Conservation (phyloP, 2,113 vertebrate species). For the Bombycilla garrulus region DNA sequence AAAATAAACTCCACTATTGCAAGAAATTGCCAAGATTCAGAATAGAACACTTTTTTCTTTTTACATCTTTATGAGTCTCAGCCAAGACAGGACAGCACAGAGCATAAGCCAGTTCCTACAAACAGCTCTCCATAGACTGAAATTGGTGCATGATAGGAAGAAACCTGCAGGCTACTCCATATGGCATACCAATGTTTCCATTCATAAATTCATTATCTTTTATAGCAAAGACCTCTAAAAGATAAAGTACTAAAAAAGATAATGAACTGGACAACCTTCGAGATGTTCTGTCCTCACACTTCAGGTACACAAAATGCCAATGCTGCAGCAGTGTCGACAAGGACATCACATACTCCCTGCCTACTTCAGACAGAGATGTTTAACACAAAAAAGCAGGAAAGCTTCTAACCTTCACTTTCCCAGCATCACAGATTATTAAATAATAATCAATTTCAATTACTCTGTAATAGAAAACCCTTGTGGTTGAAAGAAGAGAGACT, state of each 20-base stretch:
- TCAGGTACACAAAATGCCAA: neutral
- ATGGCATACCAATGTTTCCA: neutral
- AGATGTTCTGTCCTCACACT: neutral
- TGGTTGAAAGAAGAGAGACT: neutral
- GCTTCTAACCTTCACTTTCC: neutral
- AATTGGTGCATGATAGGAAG: fast-evolving
- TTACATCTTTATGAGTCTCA: neutral
- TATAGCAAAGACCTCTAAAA: neutral
- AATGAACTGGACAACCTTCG: neutral
- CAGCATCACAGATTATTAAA: neutral
- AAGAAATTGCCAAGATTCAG: neutral
- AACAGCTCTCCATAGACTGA: neutral
- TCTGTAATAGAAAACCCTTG: neutral
- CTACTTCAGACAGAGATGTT: neutral
- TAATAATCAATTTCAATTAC: neutral
- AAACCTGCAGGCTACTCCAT: neutral
- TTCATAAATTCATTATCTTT: neutral
- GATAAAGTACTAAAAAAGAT: neutral
- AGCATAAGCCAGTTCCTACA: neutral
- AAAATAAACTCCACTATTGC: neutral
- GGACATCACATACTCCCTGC: neutral
- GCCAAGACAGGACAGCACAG: neutral
- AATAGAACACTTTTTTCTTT: neutral
- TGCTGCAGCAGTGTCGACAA: neutral
- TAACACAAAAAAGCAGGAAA: neutral